These are phyloP conservation scores for Holothuria scabra DNA, from an alignment of 53 echinoderm and acorn worm species.

Conservation along the genomic window DNA sequence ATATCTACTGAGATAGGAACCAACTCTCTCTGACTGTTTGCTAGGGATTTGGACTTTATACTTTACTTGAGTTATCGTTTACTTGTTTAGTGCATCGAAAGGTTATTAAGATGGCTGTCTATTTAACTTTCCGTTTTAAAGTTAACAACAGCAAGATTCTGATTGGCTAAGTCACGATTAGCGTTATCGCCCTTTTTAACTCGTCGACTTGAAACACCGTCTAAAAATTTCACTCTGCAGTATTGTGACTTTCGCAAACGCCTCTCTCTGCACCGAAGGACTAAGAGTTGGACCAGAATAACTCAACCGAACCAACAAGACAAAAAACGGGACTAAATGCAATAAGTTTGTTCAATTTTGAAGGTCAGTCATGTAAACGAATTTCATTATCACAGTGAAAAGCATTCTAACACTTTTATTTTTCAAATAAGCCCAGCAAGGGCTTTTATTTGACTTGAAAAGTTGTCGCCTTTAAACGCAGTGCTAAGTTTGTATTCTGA, in stretches of 20 bases:
- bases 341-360: too few species aligned
- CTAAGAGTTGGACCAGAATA: too few species aligned
- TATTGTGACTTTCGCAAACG: slow-evolving; percentile 18
- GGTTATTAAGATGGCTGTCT: slow-evolving; percentile 41
- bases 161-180: slow-evolving; percentile 25
- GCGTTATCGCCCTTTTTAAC: slow-evolving; percentile 23
- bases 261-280: too few species aligned
- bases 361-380: too few species aligned
- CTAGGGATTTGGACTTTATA: slow-evolving; percentile 30
- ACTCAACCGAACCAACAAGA: too few species aligned
- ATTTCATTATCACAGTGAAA: too few species aligned
- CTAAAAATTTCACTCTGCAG: slow-evolving; percentile 37
- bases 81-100: slow-evolving; percentile 46
- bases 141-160: slow-evolving; percentile 6
- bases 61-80: slow-evolving; percentile 35
- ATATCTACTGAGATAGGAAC: slow-evolving; percentile 5
- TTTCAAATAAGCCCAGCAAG: too few species aligned
- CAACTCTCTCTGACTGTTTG: slow-evolving; percentile 38
- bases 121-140: slow-evolving; percentile 49
- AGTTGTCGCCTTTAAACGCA: too few species aligned
- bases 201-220: slow-evolving; percentile 5
- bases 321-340: too few species aligned
- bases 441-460: too few species aligned
- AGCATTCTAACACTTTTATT: too few species aligned
- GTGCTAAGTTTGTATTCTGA: too few species aligned